These are phyloP conservation scores for Pachyseris speciosa DNA, from an alignment of 64 coral and sea anemone genomes.

Conservation along the genomic window DNA sequence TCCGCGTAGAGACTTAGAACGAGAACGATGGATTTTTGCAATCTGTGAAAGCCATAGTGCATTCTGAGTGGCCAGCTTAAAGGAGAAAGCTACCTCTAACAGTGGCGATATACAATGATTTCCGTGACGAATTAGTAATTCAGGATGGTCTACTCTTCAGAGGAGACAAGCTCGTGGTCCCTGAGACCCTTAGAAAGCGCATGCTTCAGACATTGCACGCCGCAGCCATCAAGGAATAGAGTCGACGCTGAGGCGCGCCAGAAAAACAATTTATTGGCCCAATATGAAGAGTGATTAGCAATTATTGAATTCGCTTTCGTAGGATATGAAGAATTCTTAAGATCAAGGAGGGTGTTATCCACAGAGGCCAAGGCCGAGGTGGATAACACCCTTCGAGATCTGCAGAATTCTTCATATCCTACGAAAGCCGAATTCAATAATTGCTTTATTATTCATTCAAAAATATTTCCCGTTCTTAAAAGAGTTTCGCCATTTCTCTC, in stretches of 20 bases:
- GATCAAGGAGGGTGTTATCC: too few relatives aligned
- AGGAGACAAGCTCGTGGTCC: conserved; percentile 4
- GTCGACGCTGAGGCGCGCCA: background rate
- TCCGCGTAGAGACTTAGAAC: background rate
- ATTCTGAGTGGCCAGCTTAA: background rate
- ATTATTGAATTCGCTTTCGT: too few relatives aligned
- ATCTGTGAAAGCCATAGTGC: background rate
- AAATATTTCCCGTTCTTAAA: too few relatives aligned
- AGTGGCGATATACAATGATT: background rate
- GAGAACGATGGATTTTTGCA: too few relatives aligned
- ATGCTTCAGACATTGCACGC: conserved; percentile 16
- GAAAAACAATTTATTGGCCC: conserved; percentile 43
- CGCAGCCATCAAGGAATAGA: conserved; percentile 45
- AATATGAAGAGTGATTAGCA: background rate
- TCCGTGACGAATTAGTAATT: conserved; percentile 1
- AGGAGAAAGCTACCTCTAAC: conserved; percentile 16
- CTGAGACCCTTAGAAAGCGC: background rate
- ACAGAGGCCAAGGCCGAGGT: too few relatives aligned
- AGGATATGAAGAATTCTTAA: too few relatives aligned
- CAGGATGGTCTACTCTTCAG: conserved; percentile 16
- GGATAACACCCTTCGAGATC: too few relatives aligned
- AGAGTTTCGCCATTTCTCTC: too few relatives aligned
- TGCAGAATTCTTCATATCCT: too few relatives aligned
- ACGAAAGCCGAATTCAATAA: too few relatives aligned
- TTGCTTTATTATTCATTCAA: too few relatives aligned